Conservation (phyloP, 37 sponge, comb jelly and placozoan species). For the Haliclona indistincta region DNA sequence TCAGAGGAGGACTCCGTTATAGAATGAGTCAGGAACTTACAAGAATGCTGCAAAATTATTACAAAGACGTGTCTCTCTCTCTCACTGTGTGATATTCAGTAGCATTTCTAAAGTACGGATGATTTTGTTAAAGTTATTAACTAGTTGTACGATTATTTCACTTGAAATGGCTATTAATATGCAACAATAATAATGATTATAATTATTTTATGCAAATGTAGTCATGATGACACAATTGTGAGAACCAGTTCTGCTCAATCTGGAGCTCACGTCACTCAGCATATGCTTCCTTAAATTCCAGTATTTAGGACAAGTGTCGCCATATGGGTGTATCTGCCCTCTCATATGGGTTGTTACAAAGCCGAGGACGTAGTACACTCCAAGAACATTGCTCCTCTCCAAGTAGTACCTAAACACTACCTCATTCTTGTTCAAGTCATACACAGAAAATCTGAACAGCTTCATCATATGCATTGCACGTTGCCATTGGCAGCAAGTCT, state of each 20-base stretch:
- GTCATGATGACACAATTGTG: neutral
- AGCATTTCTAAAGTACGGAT: too few species aligned
- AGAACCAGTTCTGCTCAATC: constrained; percentile 39
- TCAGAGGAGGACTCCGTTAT: too few species aligned
- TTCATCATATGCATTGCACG: constrained; percentile 74
- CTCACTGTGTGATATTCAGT: too few species aligned
- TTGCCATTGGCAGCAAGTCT: constrained; percentile 40
- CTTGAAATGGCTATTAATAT: neutral
- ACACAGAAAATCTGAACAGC: constrained; percentile 64
- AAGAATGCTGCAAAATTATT: too few species aligned
- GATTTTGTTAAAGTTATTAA: too few species aligned
- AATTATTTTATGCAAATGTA: too few species aligned
- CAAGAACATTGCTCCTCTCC: constrained; percentile 55
- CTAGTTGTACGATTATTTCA: too few species aligned
- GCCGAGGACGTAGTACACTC: constrained; percentile 63
- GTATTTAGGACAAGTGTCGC: constrained; percentile 42
- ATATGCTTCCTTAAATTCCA: constrained; percentile 54
- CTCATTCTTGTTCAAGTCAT: constrained; percentile 50
- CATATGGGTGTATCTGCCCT: constrained; percentile 63
- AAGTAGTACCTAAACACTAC: constrained; percentile 60
- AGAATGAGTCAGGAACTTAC: too few species aligned
- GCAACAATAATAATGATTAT: neutral
- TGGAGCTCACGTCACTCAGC: constrained; percentile 30
- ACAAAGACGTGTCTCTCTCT: too few species aligned
- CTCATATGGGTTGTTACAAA: constrained; percentile 35